A percentile compares a stretch with the other conserved stretches of the same genome.
Conservation (phyloP, 2,797 vertebrate genomes). For the Oceanodroma leucorhoa region DNA sequence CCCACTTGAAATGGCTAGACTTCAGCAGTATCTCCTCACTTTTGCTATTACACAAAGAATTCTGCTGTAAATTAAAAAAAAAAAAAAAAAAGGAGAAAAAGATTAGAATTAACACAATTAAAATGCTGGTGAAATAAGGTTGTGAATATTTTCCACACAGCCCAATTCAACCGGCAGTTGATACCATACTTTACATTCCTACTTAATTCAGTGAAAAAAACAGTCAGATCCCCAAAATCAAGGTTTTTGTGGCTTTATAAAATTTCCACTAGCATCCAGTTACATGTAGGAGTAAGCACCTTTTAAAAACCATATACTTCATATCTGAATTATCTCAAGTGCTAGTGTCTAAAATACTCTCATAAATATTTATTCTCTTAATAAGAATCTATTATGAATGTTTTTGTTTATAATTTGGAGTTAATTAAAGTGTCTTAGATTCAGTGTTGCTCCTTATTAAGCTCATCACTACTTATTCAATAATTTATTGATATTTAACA, state of each 20-base stretch:
- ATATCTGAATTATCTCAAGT: not conserved
- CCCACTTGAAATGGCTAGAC: not conserved
- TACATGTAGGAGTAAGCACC: not conserved
- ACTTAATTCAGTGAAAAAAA: not conserved
- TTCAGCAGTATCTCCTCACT: not conserved
- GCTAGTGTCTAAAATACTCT: not conserved
- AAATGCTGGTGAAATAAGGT: not conserved
- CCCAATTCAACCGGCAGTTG: not conserved
- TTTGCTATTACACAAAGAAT: not conserved
- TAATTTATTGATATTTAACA: conserved; percentile 9
- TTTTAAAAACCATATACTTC: not conserved
- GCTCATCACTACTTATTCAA: not conserved
- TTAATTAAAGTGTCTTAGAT: not conserved
- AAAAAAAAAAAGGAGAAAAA: not conserved
- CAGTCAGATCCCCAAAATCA: not conserved
- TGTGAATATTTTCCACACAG: not conserved
- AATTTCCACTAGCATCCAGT: not conserved
- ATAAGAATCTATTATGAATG: not conserved
- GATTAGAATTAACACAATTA: not conserved
- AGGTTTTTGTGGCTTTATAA: not conserved
- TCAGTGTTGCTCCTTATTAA: not conserved
- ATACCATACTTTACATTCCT: not conserved
- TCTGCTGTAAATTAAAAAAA: not conserved
- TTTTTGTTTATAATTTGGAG: not conserved
- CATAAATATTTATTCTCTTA: not conserved